These are phyloP conservation scores for human DNA, from an alignment of 2,113 vertebrate species.

Conservation along the genomic window DNA sequence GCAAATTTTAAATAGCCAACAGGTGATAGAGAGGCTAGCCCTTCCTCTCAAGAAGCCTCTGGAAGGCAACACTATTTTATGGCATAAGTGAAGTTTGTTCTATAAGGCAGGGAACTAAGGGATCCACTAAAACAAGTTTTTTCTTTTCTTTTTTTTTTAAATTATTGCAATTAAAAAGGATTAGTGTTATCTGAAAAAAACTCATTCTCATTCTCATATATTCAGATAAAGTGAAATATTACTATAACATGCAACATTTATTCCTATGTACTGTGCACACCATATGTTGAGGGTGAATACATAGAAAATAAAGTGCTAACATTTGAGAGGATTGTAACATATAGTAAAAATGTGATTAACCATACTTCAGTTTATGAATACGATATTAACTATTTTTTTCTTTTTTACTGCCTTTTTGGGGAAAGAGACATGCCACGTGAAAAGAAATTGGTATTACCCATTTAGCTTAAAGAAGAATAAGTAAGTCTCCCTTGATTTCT, in stretches of 20 bases:
- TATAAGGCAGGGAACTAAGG: not conserved
- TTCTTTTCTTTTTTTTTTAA: not conserved
- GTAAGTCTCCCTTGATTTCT: not conserved
- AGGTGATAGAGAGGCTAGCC: not conserved
- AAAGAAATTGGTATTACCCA: slow-evolving; percentile 3
- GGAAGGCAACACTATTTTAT: not conserved
- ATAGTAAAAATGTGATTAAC: slow-evolving; percentile 40
- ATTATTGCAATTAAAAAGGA: not conserved
- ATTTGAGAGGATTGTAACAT: not conserved
- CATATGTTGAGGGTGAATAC: not conserved
- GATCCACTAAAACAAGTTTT: not conserved
- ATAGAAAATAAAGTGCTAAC: not conserved
- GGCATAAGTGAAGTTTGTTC: not conserved
- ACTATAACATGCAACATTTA: not conserved
- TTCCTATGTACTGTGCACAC: not conserved
- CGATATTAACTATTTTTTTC: not conserved
- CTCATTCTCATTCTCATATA: not conserved
- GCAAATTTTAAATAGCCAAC: not conserved
- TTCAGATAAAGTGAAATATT: not conserved
- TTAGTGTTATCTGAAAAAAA: slow-evolving; percentile 2
- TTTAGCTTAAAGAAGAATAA: not conserved
- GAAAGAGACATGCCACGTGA: not conserved
- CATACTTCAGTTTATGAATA: slow-evolving; percentile 3
- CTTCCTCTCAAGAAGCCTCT: not conserved
- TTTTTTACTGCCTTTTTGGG: slow-evolving; percentile 1